A percentile compares a stretch with the other conserved stretches of the same genome.
phyloP scores from a whole-genome alignment of 2,113 vertebrate genomes.

The Neolamprologus falcicula region DNA sequence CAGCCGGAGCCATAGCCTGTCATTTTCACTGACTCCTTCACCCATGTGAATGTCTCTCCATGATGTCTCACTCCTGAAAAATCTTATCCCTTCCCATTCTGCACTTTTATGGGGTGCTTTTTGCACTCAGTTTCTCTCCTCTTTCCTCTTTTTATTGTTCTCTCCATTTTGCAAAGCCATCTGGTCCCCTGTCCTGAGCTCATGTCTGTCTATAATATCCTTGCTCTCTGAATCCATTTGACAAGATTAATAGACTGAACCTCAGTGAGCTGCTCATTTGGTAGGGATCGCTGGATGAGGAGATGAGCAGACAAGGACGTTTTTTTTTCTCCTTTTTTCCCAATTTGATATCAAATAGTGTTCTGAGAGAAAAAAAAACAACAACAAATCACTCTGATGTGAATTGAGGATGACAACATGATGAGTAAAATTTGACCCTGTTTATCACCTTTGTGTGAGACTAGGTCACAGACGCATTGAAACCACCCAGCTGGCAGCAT shows the following conservation, averaged over 20 bases:
- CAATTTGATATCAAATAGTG: neutral
- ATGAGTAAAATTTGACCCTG: neutral
- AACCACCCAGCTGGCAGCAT: slow-evolving; percentile 1
- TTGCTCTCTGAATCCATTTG: slow-evolving; percentile 49
- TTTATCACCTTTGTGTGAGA: neutral
- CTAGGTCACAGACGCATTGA: neutral
- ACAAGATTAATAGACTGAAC: slow-evolving; percentile 60
- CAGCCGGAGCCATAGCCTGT: slow-evolving; percentile 18
- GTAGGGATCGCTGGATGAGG: slow-evolving; percentile 18
- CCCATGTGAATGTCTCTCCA: neutral
- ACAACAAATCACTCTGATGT: neutral
- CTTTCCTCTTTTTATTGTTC: slow-evolving; percentile 4
- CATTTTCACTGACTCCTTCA: slow-evolving; percentile 9
- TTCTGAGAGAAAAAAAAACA: neutral
- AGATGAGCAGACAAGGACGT: slow-evolving; percentile 5
- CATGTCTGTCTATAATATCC: slow-evolving; percentile 37
- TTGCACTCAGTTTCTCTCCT: neutral
- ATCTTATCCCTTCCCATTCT: neutral
- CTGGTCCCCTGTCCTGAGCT: slow-evolving; percentile 32
- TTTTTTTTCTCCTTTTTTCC: neutral
- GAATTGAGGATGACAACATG: neutral
- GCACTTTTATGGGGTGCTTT: neutral
- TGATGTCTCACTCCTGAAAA: slow-evolving; percentile 14
- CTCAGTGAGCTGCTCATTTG: slow-evolving; percentile 61
- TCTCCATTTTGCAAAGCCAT: slow-evolving; percentile 50